phyloP scores from a whole-genome alignment of 2,113 vertebrate genomes.

The Osmerus mordax region DNA sequence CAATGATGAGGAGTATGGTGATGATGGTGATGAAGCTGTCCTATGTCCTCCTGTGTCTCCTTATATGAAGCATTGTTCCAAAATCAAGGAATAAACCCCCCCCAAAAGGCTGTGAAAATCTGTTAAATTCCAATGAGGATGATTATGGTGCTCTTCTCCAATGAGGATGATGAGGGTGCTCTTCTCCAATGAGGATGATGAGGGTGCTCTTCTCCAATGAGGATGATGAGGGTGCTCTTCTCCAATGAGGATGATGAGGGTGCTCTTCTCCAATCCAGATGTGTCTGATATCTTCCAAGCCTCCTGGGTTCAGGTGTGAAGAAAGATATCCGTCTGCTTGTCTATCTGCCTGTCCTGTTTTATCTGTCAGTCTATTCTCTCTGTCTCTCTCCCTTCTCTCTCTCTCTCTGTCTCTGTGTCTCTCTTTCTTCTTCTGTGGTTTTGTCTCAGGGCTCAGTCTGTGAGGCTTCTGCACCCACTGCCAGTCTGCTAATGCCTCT shows the following conservation, averaged over 20 bases:
- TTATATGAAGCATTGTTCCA: too few species aligned
- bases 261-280: too few species aligned
- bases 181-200: too few species aligned
- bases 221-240: too few species aligned
- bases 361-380: slow-evolving; percentile 25
- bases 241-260: too few species aligned
- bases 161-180: too few species aligned
- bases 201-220: background rate
- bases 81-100: too few species aligned
- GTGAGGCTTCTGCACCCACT: slow-evolving; percentile 63
- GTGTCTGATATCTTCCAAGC: too few species aligned
- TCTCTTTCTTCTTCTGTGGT: slow-evolving; percentile 49
- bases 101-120: background rate
- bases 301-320: background rate
- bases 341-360: slow-evolving; percentile 34
- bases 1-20: too few species aligned
- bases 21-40: too few species aligned
- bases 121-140: too few species aligned
- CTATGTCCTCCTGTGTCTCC: too few species aligned
- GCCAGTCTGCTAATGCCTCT: slow-evolving; percentile 64
- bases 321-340: slow-evolving; percentile 14
- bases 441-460: slow-evolving; percentile 19
- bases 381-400: slow-evolving; percentile 23
- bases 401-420: slow-evolving; percentile 27
- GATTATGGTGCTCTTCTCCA: background rate